Base-by-base conservation (phyloP, 2,888 invertebrate genomes). In the Lamellibrachia satsuma region DNA sequence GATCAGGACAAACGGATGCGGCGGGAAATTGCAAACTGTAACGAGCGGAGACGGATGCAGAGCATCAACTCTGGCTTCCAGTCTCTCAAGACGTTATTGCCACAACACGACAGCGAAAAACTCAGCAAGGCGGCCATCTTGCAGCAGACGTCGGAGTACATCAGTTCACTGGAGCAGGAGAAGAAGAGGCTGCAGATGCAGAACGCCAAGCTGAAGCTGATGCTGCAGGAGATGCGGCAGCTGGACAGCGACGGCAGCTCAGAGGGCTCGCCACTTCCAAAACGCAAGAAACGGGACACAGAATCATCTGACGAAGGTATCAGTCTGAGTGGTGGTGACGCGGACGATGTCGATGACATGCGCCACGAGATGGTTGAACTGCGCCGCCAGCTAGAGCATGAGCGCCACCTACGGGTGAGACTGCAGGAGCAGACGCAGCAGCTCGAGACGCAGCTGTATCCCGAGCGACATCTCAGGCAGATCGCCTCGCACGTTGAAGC, bases 51-150 rank as follows among this genome's bases (percentile, higher is more conserved):
- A 94, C 98, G 99, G 94, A 99, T 99, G 99, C 99, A 99, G 97
- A 99, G 99, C 97, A 99, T 99, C 96, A 99, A 99, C 97, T 99
- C 99, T 95, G 99, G 99, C 92, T 99, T 99, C 97, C 99, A 99
- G 96, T 98, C 98, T 94, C 97, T 99, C 94, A 97, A 99, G 94
- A 98, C 98, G 52, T 97, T 99, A 93, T 97, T 99, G 95, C 99
- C 99, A 27, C 96, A 96, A 93, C 98, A 98, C 97, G 96, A 96
- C 90, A 99, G 99, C 94, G 99, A 99, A 97, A 99, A 99, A 97
- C 97, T 99, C 94, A 99, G 99, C 97, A 99, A 99, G 99, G 99
- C 99, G 95, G 99, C 99, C 93, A 99, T 99, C 96, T 97, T 99
- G 94, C 99, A 99, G 97, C 99, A 99, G 97, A 99, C 99, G 11